Base-by-base conservation (phyloP, 2,113 vertebrate species). In the Corvus hawaiiensis region DNA sequence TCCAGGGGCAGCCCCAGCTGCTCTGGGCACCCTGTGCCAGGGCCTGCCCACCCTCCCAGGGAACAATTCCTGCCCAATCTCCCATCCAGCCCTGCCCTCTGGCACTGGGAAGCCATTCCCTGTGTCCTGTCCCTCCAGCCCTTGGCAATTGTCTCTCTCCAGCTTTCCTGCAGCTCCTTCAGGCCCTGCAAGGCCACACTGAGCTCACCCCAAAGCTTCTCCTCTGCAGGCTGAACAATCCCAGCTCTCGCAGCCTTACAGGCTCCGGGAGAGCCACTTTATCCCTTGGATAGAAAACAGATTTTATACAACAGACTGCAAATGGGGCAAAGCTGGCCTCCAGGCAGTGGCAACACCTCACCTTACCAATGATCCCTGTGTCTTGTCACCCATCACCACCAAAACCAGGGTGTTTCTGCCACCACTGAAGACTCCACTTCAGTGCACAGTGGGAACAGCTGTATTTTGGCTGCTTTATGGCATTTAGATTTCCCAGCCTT, bases 351-450 rank as follows among this genome's bases (percentile, higher is more conserved):
- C 56, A 66, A 23, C 12, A 9, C 16, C 7, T 15, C 15, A 9
- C n/a, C 66, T 41, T 9, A 9, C 16, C 16, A 54, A 9, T 0
- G 0, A 26, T 28, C 37, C 9, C 54, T 41, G 8, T 6, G 7
- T 27, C 69, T 69, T 37, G 11, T 26, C 63, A 56, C 32, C n/a
- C 23, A 3, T 7, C 14, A 26, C 28, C 39, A 28, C 19, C 67
- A 28, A 30, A 67, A 11, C 3, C 5, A 0, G 19, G 19, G 10
- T 30, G 9, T 43, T 73, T 21, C 2, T 14, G 6, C 5, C 24
- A 46, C 22, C 39, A 23, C 19, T 54, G 46, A 66, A 44, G 63
- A 32, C 13, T 39, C 59, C 41, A 6, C 61, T 35, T 22, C 26
- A 44, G 8, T 2, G 56, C 35, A 13, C 19, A 32, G 19, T 1